Evolutionary conservation across 2,888 invertebrate genomes (phyloP).

Genomic region (Rhagonycha fulva): DNA sequence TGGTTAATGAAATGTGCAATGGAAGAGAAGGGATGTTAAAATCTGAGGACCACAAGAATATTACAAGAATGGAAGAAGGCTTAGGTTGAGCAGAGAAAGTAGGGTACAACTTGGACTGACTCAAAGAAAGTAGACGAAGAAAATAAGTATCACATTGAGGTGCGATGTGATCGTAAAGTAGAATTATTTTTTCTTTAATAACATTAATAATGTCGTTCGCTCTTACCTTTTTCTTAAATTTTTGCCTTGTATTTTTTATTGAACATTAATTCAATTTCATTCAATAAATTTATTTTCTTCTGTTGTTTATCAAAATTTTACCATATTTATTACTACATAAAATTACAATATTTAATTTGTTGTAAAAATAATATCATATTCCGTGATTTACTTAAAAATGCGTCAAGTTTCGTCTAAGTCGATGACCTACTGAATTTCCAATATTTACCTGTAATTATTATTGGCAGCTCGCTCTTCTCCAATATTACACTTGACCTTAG

Average conservation of each 20-base stretch:
- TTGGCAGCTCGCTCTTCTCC: background rate
- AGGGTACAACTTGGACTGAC: constrained; percentile 36
- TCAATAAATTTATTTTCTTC: background rate
- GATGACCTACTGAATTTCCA: background rate
- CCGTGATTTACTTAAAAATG: background rate
- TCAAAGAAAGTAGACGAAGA: constrained; percentile 29
- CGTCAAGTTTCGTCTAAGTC: background rate
- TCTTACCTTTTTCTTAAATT: background rate
- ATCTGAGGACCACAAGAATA: constrained; percentile 23
- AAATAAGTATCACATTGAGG: constrained; percentile 35
- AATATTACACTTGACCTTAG: background rate
- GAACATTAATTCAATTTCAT: background rate
- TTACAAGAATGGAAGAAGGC: constrained; percentile 4
- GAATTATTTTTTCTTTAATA: constrained; percentile 11
- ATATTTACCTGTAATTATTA: background rate
- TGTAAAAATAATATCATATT: background rate
- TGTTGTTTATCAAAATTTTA: background rate
- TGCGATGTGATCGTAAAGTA: constrained; percentile 31
- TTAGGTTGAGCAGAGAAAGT: constrained; percentile 40
- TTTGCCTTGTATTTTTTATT: background rate
- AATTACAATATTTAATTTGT: background rate
- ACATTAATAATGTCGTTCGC: background rate
- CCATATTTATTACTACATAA: background rate
- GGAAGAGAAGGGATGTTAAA: constrained; percentile 36
- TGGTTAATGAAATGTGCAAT: constrained; percentile 27